These are phyloP conservation scores for Peucedramus taeniatus DNA, from an alignment of 2,113 vertebrate genomes.

Conservation along the genomic window DNA sequence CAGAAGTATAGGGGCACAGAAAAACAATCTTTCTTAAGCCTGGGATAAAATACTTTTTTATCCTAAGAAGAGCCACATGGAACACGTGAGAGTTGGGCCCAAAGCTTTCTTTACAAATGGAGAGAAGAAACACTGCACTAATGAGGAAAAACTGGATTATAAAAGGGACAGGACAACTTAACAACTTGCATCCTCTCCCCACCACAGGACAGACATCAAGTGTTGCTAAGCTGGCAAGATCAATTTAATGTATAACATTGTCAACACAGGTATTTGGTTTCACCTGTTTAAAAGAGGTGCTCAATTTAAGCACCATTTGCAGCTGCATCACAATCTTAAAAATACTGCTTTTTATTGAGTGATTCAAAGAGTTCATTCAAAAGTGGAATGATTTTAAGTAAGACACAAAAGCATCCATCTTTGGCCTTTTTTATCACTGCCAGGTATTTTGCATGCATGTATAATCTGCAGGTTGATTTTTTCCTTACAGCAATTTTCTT, in stretches of 20 bases:
- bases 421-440: not conserved
- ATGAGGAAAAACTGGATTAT: slow-evolving; percentile 11
- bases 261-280: not conserved
- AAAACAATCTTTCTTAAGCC: not conserved
- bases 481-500: not conserved
- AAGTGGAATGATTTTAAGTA: not conserved
- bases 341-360: not conserved
- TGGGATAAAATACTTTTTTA: not conserved
- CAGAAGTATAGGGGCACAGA: not conserved
- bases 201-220: not conserved
- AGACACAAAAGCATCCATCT: not conserved
- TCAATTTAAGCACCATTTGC: not conserved
- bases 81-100: slow-evolving; percentile 65
- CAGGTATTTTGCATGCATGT: not conserved
- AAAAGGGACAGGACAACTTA: not conserved
- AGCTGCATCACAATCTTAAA: not conserved
- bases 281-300: not conserved
- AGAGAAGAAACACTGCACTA: slow-evolving; percentile 51
- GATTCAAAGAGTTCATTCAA: not conserved
- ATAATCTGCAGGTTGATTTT: not conserved
- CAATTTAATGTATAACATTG: not conserved
- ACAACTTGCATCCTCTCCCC: not conserved
- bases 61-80: slow-evolving; percentile 64
- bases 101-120: slow-evolving; percentile 53
- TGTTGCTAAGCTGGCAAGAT: not conserved